Conservation (phyloP, 1,140 invertebrate genomes). For the Atta texana region DNA sequence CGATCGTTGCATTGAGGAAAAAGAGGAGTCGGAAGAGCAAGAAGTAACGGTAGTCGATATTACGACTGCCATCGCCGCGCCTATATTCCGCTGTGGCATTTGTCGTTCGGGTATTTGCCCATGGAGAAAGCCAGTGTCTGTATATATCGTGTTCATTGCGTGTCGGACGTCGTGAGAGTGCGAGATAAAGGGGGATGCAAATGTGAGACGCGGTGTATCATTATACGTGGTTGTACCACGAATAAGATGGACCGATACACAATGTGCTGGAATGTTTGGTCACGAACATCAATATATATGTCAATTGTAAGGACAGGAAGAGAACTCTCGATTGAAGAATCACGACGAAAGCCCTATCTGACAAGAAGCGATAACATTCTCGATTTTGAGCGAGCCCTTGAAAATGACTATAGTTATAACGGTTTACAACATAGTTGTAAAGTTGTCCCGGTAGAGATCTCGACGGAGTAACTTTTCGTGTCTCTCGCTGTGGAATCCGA, state of each 20-base stretch:
- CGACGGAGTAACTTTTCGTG: constrained; percentile 53
- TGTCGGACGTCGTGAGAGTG: constrained; percentile 35
- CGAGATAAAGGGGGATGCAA: constrained; percentile 32
- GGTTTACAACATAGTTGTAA: constrained; percentile 39
- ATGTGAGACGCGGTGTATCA: background rate
- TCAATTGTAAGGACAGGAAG: background rate
- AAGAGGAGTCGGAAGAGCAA: constrained; percentile 60
- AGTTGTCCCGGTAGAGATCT: constrained; percentile 11
- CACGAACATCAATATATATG: background rate
- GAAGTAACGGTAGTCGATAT: constrained; percentile 75
- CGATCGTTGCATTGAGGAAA: constrained; percentile 55
- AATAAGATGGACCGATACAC: background rate
- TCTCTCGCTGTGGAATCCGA: constrained; percentile 16
- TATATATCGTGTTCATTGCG: constrained; percentile 30
- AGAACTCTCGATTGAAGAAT: background rate
- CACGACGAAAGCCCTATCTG: background rate
- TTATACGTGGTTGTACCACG: constrained; percentile 6
- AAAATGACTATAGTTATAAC: constrained; percentile 44
- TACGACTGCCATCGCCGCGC: constrained; percentile 66
- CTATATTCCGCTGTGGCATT: constrained; percentile 65
- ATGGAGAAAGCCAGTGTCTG: constrained; percentile 62
- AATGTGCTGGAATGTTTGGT: background rate
- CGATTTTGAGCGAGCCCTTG: constrained; percentile 11
- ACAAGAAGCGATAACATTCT: background rate
- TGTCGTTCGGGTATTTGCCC: constrained; percentile 52